Percentiles rank a stretch among this genome's conserved stretches.
These are phyloP conservation scores for Aix galericulata DNA, from an alignment of 2,113 vertebrate species.

Conservation along the genomic window DNA sequence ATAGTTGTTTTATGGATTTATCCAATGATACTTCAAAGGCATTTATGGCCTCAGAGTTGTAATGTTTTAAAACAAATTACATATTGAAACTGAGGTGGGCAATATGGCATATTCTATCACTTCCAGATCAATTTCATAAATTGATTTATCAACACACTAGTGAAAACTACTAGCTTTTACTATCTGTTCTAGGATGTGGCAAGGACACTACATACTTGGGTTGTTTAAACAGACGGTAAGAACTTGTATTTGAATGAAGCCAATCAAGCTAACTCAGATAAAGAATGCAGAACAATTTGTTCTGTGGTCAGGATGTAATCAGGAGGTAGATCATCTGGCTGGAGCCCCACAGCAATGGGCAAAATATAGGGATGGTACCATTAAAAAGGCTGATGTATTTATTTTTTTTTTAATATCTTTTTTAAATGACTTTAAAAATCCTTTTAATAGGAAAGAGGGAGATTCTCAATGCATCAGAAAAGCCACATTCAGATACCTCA, in stretches of 20 bases:
- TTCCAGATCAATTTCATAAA: neutral
- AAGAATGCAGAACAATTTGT: neutral
- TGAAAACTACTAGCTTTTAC: neutral
- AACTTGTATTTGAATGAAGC: accelerated
- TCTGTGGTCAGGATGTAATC: too few species aligned
- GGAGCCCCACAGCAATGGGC: neutral
- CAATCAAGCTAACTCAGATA: neutral
- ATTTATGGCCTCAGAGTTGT: neutral
- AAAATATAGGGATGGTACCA: neutral
- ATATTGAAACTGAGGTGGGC: neutral
- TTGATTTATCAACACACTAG: neutral
- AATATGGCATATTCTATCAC: neutral
- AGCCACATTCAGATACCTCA: neutral
- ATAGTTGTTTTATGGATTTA: neutral
- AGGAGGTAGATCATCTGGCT: neutral
- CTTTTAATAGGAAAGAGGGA: neutral
- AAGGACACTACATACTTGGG: neutral
- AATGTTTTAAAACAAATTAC: neutral
- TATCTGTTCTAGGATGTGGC: neutral
- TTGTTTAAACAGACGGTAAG: neutral
- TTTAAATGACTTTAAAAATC: neutral
- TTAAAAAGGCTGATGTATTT: neutral
- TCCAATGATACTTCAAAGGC: accelerated
- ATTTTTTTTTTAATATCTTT: neutral
- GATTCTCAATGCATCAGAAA: neutral